Evolutionary conservation across 2,113 vertebrate genomes (phyloP), one percentile per base, ranked within the genome.

Genomic region (Pedetes capensis): DNA sequence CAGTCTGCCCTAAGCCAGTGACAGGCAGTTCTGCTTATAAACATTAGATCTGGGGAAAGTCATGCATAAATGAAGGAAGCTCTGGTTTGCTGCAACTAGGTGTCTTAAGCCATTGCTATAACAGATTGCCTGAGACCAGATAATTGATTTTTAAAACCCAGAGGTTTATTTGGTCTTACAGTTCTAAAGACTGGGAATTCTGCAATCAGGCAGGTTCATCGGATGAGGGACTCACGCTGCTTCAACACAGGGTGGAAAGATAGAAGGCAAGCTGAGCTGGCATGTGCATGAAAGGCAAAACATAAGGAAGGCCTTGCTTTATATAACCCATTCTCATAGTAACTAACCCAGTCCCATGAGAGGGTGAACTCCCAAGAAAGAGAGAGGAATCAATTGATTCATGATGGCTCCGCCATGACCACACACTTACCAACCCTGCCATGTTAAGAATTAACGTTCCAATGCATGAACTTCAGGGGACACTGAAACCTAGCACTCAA

Each of bases 211-310:
- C 6, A 20, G n/a, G 66, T 55, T 18, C 32, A 23, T 22, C 37
- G 29, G 37, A 71, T 1, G n/a, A 37, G 47, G 27, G 16, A 37
- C 76, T 51, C 5, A 16, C 23, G 83, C 42, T 59, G 51, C 42
- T 39, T n/a, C 0, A 8, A 5, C 22, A 1, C 13, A 1, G 5
- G 32, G 76, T 53, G 34, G 66, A 22, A 59, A 47, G 68, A 0
- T 2, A 39, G 23, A 71, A 5, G 18, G 25, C 10, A 8, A 47
- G 51, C 61, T 10, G 27, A 47, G 51, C 61, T 10, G 27, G 17
- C 32, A 49, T 0, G 37, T 12, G 23, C 17, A 32, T 5, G 3
- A 7, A 16, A 42, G 10, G 20, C 8, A 9, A n/a, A 22, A 7
- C 17, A 5, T 3, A 6, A 89, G 25, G 72, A 8, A 11, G 2